phyloP scores from a whole-genome alignment of 2,797 vertebrate species.

The Enteromius trimaculatus region DNA sequence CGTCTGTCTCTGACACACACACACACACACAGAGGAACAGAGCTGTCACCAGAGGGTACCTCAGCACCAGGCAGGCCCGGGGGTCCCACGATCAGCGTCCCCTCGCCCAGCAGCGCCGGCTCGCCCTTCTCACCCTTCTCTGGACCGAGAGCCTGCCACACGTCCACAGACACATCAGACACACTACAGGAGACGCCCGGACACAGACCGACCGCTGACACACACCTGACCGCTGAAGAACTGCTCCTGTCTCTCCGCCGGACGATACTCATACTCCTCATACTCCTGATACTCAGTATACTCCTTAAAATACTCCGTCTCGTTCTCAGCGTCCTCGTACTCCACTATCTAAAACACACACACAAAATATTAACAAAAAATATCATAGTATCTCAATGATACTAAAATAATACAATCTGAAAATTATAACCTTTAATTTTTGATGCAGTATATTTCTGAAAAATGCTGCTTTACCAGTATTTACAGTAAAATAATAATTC shows the following conservation, averaged over 20 bases:
- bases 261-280: slow-evolving; percentile 75
- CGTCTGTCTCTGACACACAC: neutral
- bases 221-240: slow-evolving; percentile 66
- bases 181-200: neutral
- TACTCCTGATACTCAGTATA: slow-evolving; percentile 79
- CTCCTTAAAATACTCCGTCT: slow-evolving; percentile 65
- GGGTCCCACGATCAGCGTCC: slow-evolving; percentile 74
- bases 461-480: too few relatives aligned
- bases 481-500: too few relatives aligned
- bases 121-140: slow-evolving; percentile 89
- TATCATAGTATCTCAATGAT: too few relatives aligned
- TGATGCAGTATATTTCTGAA: too few relatives aligned
- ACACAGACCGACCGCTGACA: neutral
- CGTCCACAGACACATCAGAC: neutral
- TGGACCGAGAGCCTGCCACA: slow-evolving; percentile 10
- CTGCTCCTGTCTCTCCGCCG: slow-evolving; percentile 65
- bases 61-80: slow-evolving; percentile 72
- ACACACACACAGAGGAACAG: neutral
- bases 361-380: too few relatives aligned
- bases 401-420: too few relatives aligned
- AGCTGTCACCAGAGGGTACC: slow-evolving; percentile 60
- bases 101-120: slow-evolving; percentile 81
- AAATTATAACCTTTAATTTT: too few relatives aligned
- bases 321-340: slow-evolving; percentile 77
- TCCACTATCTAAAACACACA: slow-evolving; percentile 67